A percentile compares a stretch with the other conserved stretches of the same genome.
Conservation (phyloP, 1,140 invertebrate species). For the Aporrectodea caliginosa region DNA sequence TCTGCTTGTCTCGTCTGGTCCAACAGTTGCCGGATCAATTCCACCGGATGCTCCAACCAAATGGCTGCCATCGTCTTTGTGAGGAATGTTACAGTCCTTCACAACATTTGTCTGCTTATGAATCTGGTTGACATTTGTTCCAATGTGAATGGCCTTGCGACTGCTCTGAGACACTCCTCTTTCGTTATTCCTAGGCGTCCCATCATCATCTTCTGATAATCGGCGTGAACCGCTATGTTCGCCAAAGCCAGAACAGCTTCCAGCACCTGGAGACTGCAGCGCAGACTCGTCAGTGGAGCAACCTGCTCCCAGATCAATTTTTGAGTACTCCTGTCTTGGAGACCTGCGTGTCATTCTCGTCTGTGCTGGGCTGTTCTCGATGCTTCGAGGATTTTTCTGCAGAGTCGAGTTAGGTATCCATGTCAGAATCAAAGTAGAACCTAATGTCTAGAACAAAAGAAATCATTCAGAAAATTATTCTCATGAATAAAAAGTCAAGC, state of each 20-base stretch:
- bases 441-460: constrained; percentile 50
- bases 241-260: not conserved
- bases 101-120: constrained; percentile 5
- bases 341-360: constrained; percentile 39
- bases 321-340: constrained; percentile 47
- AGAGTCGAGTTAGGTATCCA: constrained; percentile 90
- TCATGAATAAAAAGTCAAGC: no score
- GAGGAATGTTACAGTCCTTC: constrained; percentile 39
- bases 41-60: constrained; percentile 32
- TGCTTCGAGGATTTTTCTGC: constrained; percentile 75
- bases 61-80: constrained; percentile 44
- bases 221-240: not conserved
- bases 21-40: not conserved
- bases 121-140: not conserved
- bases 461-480: no score
- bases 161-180: not conserved
- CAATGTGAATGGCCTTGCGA: not conserved
- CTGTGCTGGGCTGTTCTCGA: constrained; percentile 61
- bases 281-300: not conserved
- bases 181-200: constrained; percentile 5
- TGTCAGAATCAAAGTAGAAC: constrained; percentile 78
- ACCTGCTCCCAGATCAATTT: not conserved
- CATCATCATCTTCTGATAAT: not conserved
- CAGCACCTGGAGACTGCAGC: not conserved
- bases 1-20: not conserved